Evolutionary conservation across 2,113 vertebrate species (phyloP).

Genomic region (human (Homo sapiens)): DNA sequence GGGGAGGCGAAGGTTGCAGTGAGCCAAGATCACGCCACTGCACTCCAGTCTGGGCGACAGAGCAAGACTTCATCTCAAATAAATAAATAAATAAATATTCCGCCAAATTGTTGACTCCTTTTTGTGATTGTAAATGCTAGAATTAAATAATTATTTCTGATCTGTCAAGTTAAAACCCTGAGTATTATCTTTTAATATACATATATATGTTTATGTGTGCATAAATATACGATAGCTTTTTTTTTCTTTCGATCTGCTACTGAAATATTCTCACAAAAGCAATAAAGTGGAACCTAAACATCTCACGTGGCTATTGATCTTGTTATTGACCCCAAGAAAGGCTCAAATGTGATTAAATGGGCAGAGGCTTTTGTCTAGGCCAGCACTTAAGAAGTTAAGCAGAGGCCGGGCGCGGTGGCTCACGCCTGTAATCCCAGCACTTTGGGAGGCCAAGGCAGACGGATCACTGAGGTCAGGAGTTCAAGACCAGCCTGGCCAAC

Average conservation of each 20-base stretch:
- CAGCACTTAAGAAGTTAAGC: not conserved
- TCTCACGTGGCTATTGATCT: not conserved
- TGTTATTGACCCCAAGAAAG: not conserved
- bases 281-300: not conserved
- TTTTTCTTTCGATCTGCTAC: not conserved
- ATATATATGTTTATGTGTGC: not conserved
- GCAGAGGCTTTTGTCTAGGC: not conserved
- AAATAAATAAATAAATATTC: not conserved
- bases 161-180: not conserved
- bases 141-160: slow-evolving; percentile 26
- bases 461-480: too few relatives aligned
- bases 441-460: too few relatives aligned
- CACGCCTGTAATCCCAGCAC: too few relatives aligned
- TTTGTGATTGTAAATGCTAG: slow-evolving; percentile 1
- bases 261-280: slow-evolving; percentile 4
- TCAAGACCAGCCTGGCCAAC: too few relatives aligned
- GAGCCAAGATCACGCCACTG: not conserved
- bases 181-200: slow-evolving; percentile 23
- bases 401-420: not conserved
- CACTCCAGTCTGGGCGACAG: not conserved
- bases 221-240: not conserved
- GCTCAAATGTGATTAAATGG: not conserved
- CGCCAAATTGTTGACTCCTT: not conserved
- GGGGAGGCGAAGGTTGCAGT: not conserved
- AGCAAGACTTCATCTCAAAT: not conserved